phyloP scores from a whole-genome alignment of 2,113 vertebrate genomes.

The Mirza zaza region DNA sequence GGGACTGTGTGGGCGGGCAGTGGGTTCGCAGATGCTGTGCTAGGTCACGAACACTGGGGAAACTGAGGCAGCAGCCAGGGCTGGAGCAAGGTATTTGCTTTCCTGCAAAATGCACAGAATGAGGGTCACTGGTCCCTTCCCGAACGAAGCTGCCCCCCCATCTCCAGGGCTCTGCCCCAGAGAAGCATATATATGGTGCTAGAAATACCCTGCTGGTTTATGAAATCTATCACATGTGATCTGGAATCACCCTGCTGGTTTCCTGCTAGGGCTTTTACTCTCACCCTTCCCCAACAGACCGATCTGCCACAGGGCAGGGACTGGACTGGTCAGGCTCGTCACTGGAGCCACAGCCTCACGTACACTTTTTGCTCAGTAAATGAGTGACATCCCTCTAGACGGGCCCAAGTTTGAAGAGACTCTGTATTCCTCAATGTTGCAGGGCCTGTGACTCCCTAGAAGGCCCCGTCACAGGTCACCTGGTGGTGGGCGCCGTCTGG shows the following conservation, averaged over 20 bases:
- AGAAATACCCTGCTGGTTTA: neutral
- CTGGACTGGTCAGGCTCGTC: neutral
- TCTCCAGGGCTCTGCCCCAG: neutral
- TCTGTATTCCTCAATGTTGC: neutral
- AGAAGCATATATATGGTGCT: neutral
- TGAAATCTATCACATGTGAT: neutral
- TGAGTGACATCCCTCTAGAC: neutral
- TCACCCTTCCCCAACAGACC: neutral
- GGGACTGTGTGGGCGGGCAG: conserved; percentile 86
- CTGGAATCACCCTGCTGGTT: neutral
- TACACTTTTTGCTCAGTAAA: neutral
- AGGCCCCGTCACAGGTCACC: conserved; percentile 61
- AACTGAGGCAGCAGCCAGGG: conserved; percentile 86
- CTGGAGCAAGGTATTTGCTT: conserved; percentile 86
- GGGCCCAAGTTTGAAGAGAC: neutral
- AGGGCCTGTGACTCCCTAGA: neutral
- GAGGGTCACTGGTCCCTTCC: neutral
- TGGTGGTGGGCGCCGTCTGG: conserved; percentile 66
- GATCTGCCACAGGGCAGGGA: neutral
- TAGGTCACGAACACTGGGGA: conserved; percentile 85
- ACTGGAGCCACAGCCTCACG: neutral
- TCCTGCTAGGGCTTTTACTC: neutral
- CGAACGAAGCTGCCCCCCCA: accelerated
- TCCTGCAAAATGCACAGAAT: conserved; percentile 74
- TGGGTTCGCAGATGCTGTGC: conserved; percentile 86